phyloP scores from a whole-genome alignment of 2,113 vertebrate genomes.

The Drymodes brunneopygia region DNA sequence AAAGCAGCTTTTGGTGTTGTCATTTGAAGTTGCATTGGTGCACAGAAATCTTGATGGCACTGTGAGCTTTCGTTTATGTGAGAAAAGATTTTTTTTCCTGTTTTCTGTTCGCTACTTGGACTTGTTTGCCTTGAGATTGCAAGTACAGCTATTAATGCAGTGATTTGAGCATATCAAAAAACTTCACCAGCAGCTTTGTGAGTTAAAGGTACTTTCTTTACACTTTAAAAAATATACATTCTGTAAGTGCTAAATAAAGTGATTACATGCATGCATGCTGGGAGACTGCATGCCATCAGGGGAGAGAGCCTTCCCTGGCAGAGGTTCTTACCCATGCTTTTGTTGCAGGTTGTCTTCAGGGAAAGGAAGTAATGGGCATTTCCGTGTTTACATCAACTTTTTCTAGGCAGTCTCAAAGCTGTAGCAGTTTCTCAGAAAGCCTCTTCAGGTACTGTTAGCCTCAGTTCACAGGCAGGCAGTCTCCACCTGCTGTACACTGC shows the following conservation, averaged over 20 bases:
- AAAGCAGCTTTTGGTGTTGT: background rate
- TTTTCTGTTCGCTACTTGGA: background rate
- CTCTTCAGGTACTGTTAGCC: background rate
- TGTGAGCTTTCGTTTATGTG: background rate
- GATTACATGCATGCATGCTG: background rate
- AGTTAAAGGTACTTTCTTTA: background rate
- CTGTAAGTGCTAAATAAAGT: background rate
- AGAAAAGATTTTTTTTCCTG: background rate
- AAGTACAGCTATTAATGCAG: background rate
- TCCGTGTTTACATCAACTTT: background rate
- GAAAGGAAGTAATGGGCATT: background rate
- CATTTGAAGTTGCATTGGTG: background rate
- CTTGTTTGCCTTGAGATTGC: background rate
- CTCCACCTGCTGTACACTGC: rapidly evolving
- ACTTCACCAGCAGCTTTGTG: background rate
- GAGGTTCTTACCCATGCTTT: background rate
- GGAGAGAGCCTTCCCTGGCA: background rate
- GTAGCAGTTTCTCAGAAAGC: background rate
- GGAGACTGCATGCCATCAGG: background rate
- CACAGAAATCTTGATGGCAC: background rate
- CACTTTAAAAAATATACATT: background rate
- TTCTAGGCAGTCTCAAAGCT: background rate
- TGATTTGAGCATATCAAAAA: background rate
- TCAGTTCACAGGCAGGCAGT: background rate
- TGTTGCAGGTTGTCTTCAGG: background rate